Conservation (phyloP, 2,888 invertebrate genomes). For the Cataglyphis albicans region DNA sequence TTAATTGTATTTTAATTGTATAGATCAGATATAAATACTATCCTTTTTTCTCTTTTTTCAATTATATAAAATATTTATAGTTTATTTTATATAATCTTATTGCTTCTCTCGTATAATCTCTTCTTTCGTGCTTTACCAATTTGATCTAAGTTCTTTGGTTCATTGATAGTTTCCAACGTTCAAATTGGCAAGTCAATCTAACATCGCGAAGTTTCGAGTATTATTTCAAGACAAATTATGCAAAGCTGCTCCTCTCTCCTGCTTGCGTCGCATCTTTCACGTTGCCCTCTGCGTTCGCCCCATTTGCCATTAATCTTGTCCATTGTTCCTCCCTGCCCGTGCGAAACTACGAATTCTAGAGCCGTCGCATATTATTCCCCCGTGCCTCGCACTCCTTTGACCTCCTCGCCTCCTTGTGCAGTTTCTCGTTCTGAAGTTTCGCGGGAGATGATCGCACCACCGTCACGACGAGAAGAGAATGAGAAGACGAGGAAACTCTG, state of each 20-base stretch:
- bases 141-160: conserved; percentile 6
- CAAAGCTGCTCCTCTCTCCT: conserved; percentile 66
- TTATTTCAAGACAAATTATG: conserved; percentile 75
- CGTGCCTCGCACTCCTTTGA: conserved; percentile 52
- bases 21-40: neutral
- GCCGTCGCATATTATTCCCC: conserved; percentile 74
- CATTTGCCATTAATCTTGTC: conserved; percentile 79
- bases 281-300: conserved; percentile 59
- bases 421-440: conserved; percentile 59
- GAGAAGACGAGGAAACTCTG: conserved; percentile 28
- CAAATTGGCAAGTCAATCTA: conserved; percentile 68
- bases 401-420: conserved; percentile 40
- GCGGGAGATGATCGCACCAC: conserved; percentile 26
- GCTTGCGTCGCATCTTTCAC: conserved; percentile 59
- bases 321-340: conserved; percentile 77
- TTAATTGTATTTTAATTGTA: neutral
- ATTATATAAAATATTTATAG: neutral
- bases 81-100: neutral
- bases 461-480: neutral
- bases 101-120: neutral
- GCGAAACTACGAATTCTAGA: conserved; percentile 76
- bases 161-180: conserved; percentile 11
- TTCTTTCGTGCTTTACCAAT: neutral
- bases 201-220: conserved; percentile 57
- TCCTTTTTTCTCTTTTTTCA: neutral